Evolutionary conservation across 2,888 invertebrate genomes (phyloP).

Genomic region (Octonoba sinensis): DNA sequence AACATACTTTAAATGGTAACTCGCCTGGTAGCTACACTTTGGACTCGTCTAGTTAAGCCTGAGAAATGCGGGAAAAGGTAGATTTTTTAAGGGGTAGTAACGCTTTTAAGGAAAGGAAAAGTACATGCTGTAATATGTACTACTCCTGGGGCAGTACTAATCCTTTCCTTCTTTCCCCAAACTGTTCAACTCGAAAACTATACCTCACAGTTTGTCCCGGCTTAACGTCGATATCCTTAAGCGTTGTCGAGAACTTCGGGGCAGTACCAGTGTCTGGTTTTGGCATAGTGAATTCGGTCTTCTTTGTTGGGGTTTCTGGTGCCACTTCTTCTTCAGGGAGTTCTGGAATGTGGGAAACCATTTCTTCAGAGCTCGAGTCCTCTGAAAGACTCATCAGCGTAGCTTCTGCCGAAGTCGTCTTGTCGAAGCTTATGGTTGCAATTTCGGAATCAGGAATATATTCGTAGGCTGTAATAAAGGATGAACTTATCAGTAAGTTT

Average conservation of each 20-base stretch:
- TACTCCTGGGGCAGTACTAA: no score
- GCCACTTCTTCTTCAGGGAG: slow-evolving; percentile 66
- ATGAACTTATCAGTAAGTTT: neutral
- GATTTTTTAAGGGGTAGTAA: no score
- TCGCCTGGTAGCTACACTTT: no score
- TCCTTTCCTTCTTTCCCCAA: no score
- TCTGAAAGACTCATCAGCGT: slow-evolving; percentile 65
- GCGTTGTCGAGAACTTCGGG: slow-evolving; percentile 32
- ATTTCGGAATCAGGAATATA: slow-evolving; percentile 90
- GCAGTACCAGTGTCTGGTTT: slow-evolving; percentile 51
- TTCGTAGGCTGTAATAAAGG: slow-evolving; percentile 83
- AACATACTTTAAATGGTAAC: no score
- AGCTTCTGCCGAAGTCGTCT: slow-evolving; percentile 58
- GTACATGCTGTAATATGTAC: no score
- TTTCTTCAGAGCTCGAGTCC: slow-evolving; percentile 65
- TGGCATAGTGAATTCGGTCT: slow-evolving; percentile 29
- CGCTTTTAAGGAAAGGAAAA: no score
- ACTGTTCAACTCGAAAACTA: neutral
- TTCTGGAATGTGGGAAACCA: slow-evolving; percentile 46
- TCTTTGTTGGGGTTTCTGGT: slow-evolving; percentile 63
- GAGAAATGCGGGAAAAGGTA: no score
- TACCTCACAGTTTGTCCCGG: slow-evolving; percentile 58
- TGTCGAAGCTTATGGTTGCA: slow-evolving; percentile 73
- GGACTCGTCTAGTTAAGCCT: no score
- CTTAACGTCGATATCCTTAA: slow-evolving; percentile 31